These are phyloP conservation scores for Phoeniculus purpureus DNA, from an alignment of 2,797 vertebrate species.

Conservation along the genomic window DNA sequence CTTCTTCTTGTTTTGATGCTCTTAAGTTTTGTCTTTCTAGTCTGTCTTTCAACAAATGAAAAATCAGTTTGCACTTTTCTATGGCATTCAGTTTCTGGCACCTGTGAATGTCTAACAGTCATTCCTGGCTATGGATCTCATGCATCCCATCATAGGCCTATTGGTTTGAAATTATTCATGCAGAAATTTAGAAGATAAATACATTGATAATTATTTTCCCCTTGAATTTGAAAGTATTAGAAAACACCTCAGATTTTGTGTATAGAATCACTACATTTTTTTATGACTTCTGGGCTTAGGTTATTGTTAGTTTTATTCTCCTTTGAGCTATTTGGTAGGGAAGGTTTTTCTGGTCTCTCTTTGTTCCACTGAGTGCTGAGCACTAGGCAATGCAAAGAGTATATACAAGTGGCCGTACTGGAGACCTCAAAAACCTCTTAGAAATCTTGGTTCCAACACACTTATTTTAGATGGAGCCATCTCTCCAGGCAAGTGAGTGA, in stretches of 20 bases:
- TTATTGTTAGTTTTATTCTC: background rate
- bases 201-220: background rate
- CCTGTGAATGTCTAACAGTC: too few relatives aligned
- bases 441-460: background rate
- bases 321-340: background rate
- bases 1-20: background rate
- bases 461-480: background rate
- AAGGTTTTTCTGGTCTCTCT: background rate
- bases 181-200: background rate
- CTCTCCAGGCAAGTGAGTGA: background rate
- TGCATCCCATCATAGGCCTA: background rate
- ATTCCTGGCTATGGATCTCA: background rate
- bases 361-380: background rate
- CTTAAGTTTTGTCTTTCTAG: background rate
- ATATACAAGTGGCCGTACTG: background rate
- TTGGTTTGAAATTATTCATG: background rate
- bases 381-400: background rate
- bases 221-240: background rate
- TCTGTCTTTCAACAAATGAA: background rate
- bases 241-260: too few relatives aligned
- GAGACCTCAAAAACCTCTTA: background rate
- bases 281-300: background rate
- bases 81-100: background rate
- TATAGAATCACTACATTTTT: too few relatives aligned
- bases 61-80: background rate